Evolutionary conservation across 2,113 vertebrate genomes (phyloP), one percentile per base, ranked within the genome.

Genomic region (Spea bombifrons): DNA sequence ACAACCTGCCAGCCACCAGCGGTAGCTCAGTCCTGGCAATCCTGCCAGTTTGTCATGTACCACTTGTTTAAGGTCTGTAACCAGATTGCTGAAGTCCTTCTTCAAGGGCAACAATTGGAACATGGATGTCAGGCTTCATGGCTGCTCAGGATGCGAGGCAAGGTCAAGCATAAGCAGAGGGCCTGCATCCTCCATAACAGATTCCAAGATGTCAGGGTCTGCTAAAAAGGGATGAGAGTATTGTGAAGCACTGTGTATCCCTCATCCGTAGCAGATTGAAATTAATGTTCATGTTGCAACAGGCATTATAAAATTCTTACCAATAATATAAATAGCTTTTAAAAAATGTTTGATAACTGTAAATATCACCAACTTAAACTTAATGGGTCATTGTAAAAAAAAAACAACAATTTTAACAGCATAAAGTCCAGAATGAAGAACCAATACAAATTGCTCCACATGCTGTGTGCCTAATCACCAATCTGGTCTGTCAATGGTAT

Each of bases 381-480:
- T 47, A 74, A 65, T 30, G 10, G 5, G 59, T n/a, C n/a, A 47
- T n/a, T 43, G 30, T 30, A 65, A 65, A 65, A 12, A 17, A 30
- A 5, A 49, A 52, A 43, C 17, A n/a, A n/a, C 16, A 6, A 16
- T 30, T 70, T 64, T 64, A 71, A 15, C 57, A 71, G 47, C 66
- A 48, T 67, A 55, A 8, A 5, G 61, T n/a, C 61, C 55, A 47
- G 61, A 72, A 73, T 79, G 73, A 72, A 72, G 76, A 79, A 72
- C 61, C 52, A 44, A 48, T 45, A 66, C 76, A 79, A 79, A 79
- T 55, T 57, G 63, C 30, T 79, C 77, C 77, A 79, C 73, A 79
- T 79, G 77, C 63, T 79, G 63, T 67, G 49, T 73, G 59, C 44
- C 50, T 73, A 66, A 79, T 79, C 73, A 79, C 73, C 77, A 79